phyloP scores from a whole-genome alignment of 2,888 invertebrate genomes.

The Baccha elongata region DNA sequence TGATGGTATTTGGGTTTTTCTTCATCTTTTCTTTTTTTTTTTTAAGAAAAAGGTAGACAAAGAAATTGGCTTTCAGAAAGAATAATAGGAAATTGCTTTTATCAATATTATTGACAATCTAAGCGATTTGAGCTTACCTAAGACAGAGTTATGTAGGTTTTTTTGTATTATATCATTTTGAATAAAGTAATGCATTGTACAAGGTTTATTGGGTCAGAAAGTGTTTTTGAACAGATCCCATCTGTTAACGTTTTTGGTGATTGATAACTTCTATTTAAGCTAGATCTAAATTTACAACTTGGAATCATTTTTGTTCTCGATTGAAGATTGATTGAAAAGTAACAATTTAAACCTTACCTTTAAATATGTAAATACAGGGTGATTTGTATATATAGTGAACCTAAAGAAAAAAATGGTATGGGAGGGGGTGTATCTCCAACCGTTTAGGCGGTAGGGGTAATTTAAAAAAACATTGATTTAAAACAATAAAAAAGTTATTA shows the following conservation, averaged over 20 bases:
- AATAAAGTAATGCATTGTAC: neutral
- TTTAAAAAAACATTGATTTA: too few species aligned
- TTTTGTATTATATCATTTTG: neutral
- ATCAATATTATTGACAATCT: slow-evolving; percentile 40
- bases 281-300: neutral
- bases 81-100: slow-evolving; percentile 39
- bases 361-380: too few species aligned
- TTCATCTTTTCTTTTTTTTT: neutral
- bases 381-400: too few species aligned
- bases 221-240: neutral
- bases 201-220: neutral
- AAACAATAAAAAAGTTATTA: too few species aligned
- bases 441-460: too few species aligned
- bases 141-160: slow-evolving; percentile 1
- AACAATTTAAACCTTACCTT: too few species aligned
- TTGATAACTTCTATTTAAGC: neutral
- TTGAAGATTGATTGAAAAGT: neutral
- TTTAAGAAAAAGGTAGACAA: slow-evolving; percentile 27
- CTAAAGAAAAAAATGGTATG: too few species aligned
- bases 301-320: neutral
- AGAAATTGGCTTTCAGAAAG: slow-evolving; percentile 31
- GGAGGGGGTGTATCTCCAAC: too few species aligned
- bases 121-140: slow-evolving; percentile 10
- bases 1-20: slow-evolving; percentile 9
- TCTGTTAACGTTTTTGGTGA: neutral